Base-by-base conservation (phyloP, 2,113 vertebrate genomes). In the Hipposideros armiger region DNA sequence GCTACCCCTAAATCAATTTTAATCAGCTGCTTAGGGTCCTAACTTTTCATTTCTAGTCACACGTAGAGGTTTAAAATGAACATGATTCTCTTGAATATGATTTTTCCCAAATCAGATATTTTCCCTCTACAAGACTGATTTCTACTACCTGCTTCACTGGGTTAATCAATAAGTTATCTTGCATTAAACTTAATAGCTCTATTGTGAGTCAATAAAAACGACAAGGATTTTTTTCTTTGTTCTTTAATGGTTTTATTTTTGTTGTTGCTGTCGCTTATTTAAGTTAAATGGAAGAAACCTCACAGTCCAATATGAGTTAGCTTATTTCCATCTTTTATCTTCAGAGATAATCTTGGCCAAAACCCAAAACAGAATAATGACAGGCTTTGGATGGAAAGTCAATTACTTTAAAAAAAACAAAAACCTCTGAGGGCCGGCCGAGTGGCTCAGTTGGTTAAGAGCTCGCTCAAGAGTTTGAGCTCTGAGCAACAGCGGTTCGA, bases 21-120 rank as follows among this genome's bases (percentile, higher is more conserved):
- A 95, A 96, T 97, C 91, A 96, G 70, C 91, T 94, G 15, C 4
- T 28, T 40, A 83, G 42, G 78, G 30, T 83, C 85, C 96, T 73
- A 83, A 52, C 81, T 96, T 94, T 94, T 94, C 69, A 90, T 93
- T 88, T 74, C 32, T 74, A 80, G 64, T 78, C 40, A 95, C 36
- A 64, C 45, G 95, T 81, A 69, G 72, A 94, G 58, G 47, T 94
- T 97, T 95, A 94, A 95, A 96, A 93, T 91, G 85, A 97, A 89
- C 72, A 83, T 56, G 73, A 95, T 69, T 88, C 30, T 74, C 72
- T 82, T 85, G 24, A 89, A 95, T 95, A 60, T 62, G 90, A 82
- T 94, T 87, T 92, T 96, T 76, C 47, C 60, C 90, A 89, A 78
- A 77, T 96, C 72, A 92, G 42, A 86, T 88, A 26, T 50, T 77